Base-by-base conservation (phyloP, 37 sponge, comb jelly and placozoan genomes). In the Diacarnus erythraeanus region DNA sequence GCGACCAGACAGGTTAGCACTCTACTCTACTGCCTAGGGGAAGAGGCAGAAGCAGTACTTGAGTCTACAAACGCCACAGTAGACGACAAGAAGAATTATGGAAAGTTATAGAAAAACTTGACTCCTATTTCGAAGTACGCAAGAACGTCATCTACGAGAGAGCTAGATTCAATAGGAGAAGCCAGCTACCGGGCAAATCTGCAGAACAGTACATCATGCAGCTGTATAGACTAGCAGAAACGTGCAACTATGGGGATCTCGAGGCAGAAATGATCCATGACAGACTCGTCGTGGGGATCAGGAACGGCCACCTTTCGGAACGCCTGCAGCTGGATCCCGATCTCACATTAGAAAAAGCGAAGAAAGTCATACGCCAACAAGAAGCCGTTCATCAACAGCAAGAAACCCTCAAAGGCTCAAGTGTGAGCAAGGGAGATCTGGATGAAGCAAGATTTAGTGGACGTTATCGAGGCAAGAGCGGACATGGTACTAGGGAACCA, bases 321-420 rank as follows among this genome's bases (percentile, higher is more conserved):
- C 1, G 38, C 22, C 77, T 76, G 30, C 77, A 76, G 38, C 29
- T 76, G 63, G 63, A 59, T 26, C 21, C 77, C 12, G 77, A 57
- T 18, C 63, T 76, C 8, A 59, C 63, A 18, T 59, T 76, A 40
- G 77, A 76, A n/a, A 76, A 56, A 56, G 77, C 63, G 22, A 59
- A 60, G 39, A 59, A 76, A 36, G 12, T 22, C 6, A 63, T 76
- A 18, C 51, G 77, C 8, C 63, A 58, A 37, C 35, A 30, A n/a
- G 77, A 76, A 59, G 77, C 77, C 31, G 61, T 76, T 8, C 25
- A 57, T 25, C 40, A 76, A 35, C 77, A 76, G 51, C 51, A 47
- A 47, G 10, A 47, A 12, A 12, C 6, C 6, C 51, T 47, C 6
- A 47, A 47, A 47, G 51, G 51, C 6, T 47, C 51, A 47, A 47